phyloP scores from a whole-genome alignment of 2,888 invertebrate genomes.

The Tetragonula carbonaria region DNA sequence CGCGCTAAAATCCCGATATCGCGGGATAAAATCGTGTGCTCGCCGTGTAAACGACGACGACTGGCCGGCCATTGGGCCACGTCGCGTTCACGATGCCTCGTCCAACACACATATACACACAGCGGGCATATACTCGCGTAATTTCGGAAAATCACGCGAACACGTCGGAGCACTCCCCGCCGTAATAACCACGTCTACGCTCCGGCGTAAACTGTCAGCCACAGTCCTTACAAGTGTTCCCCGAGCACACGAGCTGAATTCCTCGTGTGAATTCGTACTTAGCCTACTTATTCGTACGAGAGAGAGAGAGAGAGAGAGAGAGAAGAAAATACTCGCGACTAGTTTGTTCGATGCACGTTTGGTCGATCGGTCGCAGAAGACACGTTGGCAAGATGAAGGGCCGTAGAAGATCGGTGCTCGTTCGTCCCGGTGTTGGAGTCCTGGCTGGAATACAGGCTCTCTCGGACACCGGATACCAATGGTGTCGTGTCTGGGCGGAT shows the following conservation, averaged over 20 bases:
- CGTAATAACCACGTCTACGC: slow-evolving; percentile 13
- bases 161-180: slow-evolving; percentile 9
- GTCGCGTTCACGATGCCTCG: no score
- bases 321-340: neutral
- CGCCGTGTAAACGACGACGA: slow-evolving; percentile 34
- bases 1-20: neutral
- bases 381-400: slow-evolving; percentile 34
- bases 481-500: slow-evolving; percentile 64
- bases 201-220: slow-evolving; percentile 7
- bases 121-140: slow-evolving; percentile 19
- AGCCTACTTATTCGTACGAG: neutral
- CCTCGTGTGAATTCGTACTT: neutral
- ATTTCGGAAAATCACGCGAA: slow-evolving; percentile 67
- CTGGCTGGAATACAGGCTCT: slow-evolving; percentile 29
- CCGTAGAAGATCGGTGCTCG: slow-evolving; percentile 7
- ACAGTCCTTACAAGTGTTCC: slow-evolving; percentile 7
- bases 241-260: neutral
- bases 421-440: slow-evolving; percentile 20
- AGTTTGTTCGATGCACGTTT: neutral
- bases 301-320: no score
- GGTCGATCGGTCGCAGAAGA: neutral
- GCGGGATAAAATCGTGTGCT: slow-evolving; percentile 49
- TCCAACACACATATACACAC: no score
- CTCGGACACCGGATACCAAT: slow-evolving; percentile 65
- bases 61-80: no score